Base-by-base conservation (phyloP, 2,797 vertebrate genomes). In the Liasis olivaceus region DNA sequence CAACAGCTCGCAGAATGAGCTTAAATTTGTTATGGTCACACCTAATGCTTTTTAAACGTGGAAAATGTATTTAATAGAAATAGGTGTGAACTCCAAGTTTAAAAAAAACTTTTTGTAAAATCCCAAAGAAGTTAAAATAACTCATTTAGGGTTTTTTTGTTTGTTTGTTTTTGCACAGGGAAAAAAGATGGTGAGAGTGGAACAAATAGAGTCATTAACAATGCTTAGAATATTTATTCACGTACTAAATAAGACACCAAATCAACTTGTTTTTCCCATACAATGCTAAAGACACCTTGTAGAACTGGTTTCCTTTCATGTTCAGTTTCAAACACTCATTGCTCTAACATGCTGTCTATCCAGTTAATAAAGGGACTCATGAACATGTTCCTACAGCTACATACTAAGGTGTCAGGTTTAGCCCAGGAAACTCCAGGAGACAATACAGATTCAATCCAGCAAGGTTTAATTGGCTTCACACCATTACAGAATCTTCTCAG, bases 31-130 rank as follows among this genome's bases (percentile, higher is more conserved):
- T 42, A 62, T 92, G 95, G 94, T 92, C 91, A 91, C 94, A 95
- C 95, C 93, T 88, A 95, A 91, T 93, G 94, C 93, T 95, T 93
- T 96, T 95, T 95, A 93, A 69, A 81, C 95, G 92, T 0, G 92
- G 86, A 90, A 84, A 90, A 59, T 31, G 36, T 69, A 93, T 93
- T 90, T 91, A 87, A 12, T 24, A 47, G 6, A 88, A 85, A 59
- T 72, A 93, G 69, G 85, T 91, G 69, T 84, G 60, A n/a, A 7
- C 11, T 84, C 51, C 4, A 54, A 12, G 31, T 93, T 17, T 13
- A 85, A 87, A 22, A 93, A 94, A 95, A 90, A 94, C 31, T 66
- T 59, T 89, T 42, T 36, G 5, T 56, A 85, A 91, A 94, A 89
- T 95, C 95, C 91, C 94, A 95, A 96, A 96, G 36, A 90, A 5